Percentiles rank a stretch among this genome's conserved stretches.
These are phyloP conservation scores for Oreocharis arfaki DNA, from an alignment of 2,113 vertebrate genomes.

Conservation along the genomic window DNA sequence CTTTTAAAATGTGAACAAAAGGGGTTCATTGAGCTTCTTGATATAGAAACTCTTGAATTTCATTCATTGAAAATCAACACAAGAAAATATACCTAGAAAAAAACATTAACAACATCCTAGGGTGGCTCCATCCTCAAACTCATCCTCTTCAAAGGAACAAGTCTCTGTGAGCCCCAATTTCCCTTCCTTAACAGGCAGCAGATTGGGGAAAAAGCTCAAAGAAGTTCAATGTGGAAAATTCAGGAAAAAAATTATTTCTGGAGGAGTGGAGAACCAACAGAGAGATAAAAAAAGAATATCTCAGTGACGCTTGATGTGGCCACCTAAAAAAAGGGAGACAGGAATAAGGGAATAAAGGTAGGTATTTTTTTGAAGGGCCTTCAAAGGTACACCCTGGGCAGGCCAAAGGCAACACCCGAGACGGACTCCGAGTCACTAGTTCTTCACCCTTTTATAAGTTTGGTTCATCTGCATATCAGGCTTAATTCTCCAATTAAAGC, in stretches of 20 bases:
- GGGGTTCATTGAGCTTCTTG: fast-evolving
- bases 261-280: neutral
- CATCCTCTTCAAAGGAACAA: neutral
- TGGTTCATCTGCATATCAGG: no score
- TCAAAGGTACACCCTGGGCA: no score
- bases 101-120: neutral
- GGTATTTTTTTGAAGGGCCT: no score
- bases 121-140: neutral
- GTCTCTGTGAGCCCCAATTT: neutral
- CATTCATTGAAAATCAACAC: neutral
- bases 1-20: neutral
- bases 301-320: no score
- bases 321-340: no score
- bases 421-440: no score
- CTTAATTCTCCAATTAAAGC: no score
- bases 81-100: neutral
- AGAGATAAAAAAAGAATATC: neutral
- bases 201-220: neutral
- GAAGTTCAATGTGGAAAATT: neutral
- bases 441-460: no score
- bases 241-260: neutral
- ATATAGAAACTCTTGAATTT: neutral
- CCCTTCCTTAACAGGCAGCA: neutral
- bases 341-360: no score
- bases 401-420: no score